Percentiles rank a stretch among this genome's conserved stretches.
phyloP scores from a whole-genome alignment of 2,113 vertebrate genomes.

The Salminus brasiliensis region DNA sequence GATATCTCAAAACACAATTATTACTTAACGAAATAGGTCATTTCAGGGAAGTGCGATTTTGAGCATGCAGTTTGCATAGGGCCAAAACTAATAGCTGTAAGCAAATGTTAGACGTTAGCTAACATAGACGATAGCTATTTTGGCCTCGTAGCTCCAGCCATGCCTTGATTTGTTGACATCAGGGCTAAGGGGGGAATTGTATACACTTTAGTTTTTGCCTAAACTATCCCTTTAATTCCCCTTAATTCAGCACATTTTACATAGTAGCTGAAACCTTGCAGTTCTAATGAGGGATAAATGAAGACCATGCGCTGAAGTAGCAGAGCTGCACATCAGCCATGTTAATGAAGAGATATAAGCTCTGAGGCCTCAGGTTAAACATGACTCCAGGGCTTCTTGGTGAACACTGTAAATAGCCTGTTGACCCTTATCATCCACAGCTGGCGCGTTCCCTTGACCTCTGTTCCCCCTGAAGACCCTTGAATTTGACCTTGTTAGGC shows the following conservation, averaged over 20 bases:
- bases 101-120: background rate
- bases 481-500: conserved; percentile 32
- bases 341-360: conserved; percentile 22
- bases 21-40: no score
- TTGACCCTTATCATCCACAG: conserved; percentile 34
- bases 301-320: background rate
- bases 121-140: background rate
- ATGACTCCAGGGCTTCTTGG: conserved; percentile 13
- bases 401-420: conserved; percentile 27
- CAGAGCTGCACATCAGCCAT: background rate
- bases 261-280: background rate
- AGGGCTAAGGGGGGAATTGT: background rate
- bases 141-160: background rate
- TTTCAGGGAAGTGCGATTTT: no score
- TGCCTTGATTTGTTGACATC: background rate
- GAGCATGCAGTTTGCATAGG: no score
- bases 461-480: conserved; percentile 1
- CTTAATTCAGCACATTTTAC: background rate
- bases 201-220: background rate
- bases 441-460: conserved; percentile 46
- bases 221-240: background rate
- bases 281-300: background rate
- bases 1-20: no score
- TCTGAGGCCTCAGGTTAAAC: conserved; percentile 40
- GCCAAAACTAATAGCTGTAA: no score